Percentiles rank a stretch among this genome's conserved stretches.
These are phyloP conservation scores for Lasioglossum oenotherae DNA, from an alignment of 2,888 invertebrate genomes.

Conservation along the genomic window DNA sequence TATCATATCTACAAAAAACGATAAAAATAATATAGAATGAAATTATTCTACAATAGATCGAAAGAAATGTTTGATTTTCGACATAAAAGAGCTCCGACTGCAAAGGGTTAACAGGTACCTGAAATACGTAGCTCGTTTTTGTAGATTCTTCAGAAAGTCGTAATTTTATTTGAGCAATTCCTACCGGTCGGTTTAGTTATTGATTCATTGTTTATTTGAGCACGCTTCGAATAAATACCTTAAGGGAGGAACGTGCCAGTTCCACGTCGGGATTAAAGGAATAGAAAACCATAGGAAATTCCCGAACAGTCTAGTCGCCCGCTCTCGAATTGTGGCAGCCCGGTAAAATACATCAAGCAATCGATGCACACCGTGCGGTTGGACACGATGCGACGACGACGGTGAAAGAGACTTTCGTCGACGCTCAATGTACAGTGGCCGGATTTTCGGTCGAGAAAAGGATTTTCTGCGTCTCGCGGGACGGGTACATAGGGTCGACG, in stretches of 20 bases:
- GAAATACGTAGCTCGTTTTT: neutral
- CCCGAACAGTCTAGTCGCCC: neutral
- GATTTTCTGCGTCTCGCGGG: constrained; percentile 56
- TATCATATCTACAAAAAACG: too few relatives aligned
- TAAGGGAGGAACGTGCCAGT: neutral
- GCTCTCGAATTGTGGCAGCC: constrained; percentile 28
- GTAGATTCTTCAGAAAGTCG: neutral
- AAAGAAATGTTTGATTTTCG: too few relatives aligned
- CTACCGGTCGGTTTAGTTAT: neutral
- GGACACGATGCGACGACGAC: neutral
- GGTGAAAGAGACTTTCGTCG: constrained; percentile 45
- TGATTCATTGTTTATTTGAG: neutral
- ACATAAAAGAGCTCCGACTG: too few relatives aligned
- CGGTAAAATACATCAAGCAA: constrained; percentile 17
- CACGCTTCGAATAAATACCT: neutral
- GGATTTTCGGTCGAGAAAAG: constrained; percentile 58
- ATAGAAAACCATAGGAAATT: constrained; percentile 11
- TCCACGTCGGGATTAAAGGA: neutral
- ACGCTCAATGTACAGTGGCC: constrained; percentile 21
- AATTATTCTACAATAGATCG: too few relatives aligned
- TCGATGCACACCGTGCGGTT: neutral
- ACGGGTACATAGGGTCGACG: constrained; percentile 58
- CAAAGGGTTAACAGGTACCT: too few relatives aligned
- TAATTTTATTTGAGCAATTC: neutral
- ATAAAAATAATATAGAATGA: too few relatives aligned